These are phyloP conservation scores for Phyllotreta striolata DNA, from an alignment of 2,888 invertebrate genomes.

Conservation along the genomic window DNA sequence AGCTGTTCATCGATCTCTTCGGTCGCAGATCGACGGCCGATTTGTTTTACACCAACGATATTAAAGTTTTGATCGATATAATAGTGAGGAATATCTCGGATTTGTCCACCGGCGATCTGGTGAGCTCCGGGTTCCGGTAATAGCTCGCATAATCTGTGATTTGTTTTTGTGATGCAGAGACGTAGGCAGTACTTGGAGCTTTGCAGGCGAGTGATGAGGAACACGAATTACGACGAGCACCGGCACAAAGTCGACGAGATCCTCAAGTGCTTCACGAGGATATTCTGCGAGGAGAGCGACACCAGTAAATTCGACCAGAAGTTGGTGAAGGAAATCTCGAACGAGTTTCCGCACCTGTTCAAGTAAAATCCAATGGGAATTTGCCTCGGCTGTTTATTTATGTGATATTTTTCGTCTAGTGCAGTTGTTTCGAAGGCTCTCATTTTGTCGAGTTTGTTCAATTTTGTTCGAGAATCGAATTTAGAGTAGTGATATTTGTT, in stretches of 20 bases:
- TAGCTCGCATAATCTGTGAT: neutral
- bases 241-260: slow-evolving; percentile 82
- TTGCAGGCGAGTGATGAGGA: slow-evolving; percentile 81
- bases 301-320: slow-evolving; percentile 79
- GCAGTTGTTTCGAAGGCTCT: slow-evolving; percentile 9
- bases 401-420: slow-evolving; percentile 32
- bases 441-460: slow-evolving; percentile 2
- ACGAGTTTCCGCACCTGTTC: slow-evolving; percentile 84
- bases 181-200: slow-evolving; percentile 81
- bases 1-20: slow-evolving; percentile 88
- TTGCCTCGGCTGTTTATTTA: slow-evolving; percentile 29
- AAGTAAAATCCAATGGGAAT: slow-evolving; percentile 57
- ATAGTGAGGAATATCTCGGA: slow-evolving; percentile 90
- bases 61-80: slow-evolving; percentile 93
- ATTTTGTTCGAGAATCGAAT: slow-evolving; percentile 2
- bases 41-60: slow-evolving; percentile 94
- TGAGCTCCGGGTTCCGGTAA: slow-evolving; percentile 52
- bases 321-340: slow-evolving; percentile 80
- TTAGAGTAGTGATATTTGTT: neutral
- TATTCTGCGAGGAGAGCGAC: slow-evolving; percentile 84
- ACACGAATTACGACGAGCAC: slow-evolving; percentile 82
- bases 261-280: slow-evolving; percentile 84
- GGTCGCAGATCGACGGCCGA: slow-evolving; percentile 79
- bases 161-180: slow-evolving; percentile 63
- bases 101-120: slow-evolving; percentile 85